Conservation (phyloP, 2,113 vertebrate species). For the Trogon surrucura region DNA sequence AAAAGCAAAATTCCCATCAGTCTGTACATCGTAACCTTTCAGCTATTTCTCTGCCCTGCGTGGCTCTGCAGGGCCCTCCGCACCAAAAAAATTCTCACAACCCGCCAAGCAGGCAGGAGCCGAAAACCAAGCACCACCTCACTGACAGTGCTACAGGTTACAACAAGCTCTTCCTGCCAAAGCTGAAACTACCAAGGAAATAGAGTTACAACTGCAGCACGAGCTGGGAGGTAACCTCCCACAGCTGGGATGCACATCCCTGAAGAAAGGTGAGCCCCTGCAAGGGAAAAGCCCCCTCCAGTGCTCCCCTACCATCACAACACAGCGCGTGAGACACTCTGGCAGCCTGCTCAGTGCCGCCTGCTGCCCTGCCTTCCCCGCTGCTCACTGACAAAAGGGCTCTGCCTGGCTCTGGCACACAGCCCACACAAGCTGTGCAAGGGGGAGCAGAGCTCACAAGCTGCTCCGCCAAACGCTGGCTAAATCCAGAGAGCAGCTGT, state of each 20-base stretch:
- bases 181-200: not conserved
- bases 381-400: not conserved
- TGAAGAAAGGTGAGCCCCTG: not conserved
- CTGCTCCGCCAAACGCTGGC: not conserved
- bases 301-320: not conserved
- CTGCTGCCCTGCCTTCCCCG: not conserved
- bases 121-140: not conserved
- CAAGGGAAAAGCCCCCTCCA: not conserved
- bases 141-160: not conserved
- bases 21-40: rapidly evolving
- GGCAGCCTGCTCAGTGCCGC: not conserved
- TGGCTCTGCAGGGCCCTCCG: not conserved
- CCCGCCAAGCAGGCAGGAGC: not conserved
- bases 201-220: rapidly evolving
- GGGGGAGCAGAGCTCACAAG: not conserved
- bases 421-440: not conserved
- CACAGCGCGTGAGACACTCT: rapidly evolving
- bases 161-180: not conserved
- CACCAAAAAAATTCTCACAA: not conserved
- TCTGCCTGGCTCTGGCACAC: rapidly evolving
- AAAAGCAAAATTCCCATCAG: not conserved
- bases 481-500: not conserved
- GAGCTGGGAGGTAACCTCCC: not conserved
- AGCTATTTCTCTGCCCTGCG: not conserved
- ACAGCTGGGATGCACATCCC: not conserved